Evolutionary conservation across 1,140 invertebrate species (phyloP), one percentile per base, ranked within the genome.

Genomic region (Cyclargus thomasi): DNA sequence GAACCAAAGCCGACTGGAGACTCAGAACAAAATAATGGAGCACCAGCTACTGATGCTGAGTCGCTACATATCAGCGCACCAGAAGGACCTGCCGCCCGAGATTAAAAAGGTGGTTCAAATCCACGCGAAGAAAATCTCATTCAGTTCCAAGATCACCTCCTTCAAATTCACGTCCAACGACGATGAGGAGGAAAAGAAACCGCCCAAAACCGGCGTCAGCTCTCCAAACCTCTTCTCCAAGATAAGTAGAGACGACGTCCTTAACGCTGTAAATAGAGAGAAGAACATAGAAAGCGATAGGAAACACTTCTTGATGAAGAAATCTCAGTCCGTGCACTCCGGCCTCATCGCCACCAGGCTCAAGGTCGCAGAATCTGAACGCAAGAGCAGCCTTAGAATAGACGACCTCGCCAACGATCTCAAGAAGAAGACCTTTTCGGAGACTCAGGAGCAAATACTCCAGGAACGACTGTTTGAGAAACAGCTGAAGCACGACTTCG

Each of bases 381-480:
- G 72, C 17, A 74, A 70, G 17, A 72, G 83, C 35, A 88, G 84
- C 65, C 71, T 85, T 7, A 71, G 79, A 17, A 76, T 74, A 3
- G 81, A 83, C 64, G 78, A 71, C 23, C 69, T 78, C 67, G 92
- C 81, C 0, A 74, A 74, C 83, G 68, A 93, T 21, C 18, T 59
- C 23, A 47, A 67, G 35, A 29, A 67, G 18, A 62, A 62, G 65
- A 36, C 93, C 70, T 94, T 94, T 63, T 92, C 93, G 0, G 93
- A 90, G 70, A 93, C 93, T 5, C 93, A 94, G 75, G 93, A 93
- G 76, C 92, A 94, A 67, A 94, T 94, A 47, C 83, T 91, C 7
- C 92, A 93, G 68, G 92, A 93, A 67, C 82, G 90, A 22, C 35
- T 87, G 0, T 89, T 90, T 67, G 90, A 90, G 22, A 79, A 88